phyloP scores from a whole-genome alignment of 2,888 invertebrate genomes.

The Phymatocera aterrima region DNA sequence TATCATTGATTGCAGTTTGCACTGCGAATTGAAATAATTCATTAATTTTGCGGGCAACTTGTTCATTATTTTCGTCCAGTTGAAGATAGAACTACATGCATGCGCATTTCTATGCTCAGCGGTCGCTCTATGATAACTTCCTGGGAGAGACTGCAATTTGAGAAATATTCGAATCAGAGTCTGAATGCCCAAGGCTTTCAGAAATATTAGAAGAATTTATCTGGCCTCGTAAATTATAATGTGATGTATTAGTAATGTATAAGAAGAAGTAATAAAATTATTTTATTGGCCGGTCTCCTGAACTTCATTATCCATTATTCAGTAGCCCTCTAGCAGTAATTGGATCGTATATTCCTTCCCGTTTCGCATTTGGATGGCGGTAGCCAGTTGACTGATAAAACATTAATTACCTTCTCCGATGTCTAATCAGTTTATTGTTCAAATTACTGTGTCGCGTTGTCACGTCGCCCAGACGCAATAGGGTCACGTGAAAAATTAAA shows the following conservation, averaged over 20 bases:
- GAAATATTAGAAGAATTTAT: slow-evolving; percentile 27
- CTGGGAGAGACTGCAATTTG: not conserved
- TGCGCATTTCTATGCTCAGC: not conserved
- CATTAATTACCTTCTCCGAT: slow-evolving; percentile 30
- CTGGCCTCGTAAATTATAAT: not conserved
- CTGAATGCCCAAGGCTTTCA: slow-evolving; percentile 15
- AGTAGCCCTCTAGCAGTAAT: slow-evolving; percentile 28
- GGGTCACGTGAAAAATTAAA: slow-evolving; percentile 2
- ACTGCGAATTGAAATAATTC: slow-evolving; percentile 10
- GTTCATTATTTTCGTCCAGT: slow-evolving; percentile 23
- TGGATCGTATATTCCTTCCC: slow-evolving; percentile 35
- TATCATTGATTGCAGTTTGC: slow-evolving; percentile 9
- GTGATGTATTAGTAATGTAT: slow-evolving; percentile 26
- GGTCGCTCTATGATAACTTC: not conserved
- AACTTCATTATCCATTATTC: slow-evolving; percentile 38
- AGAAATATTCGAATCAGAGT: slow-evolving; percentile 10
- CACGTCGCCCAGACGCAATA: slow-evolving; percentile 2
- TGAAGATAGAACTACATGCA: not conserved
- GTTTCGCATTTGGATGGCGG: slow-evolving; percentile 32
- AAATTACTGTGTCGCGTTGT: slow-evolving; percentile 40
- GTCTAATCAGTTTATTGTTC: slow-evolving; percentile 38
- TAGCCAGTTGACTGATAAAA: slow-evolving; percentile 31
- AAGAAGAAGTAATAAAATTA: slow-evolving; percentile 31
- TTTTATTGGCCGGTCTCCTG: slow-evolving; percentile 29
- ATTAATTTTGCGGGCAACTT: slow-evolving; percentile 32